Evolutionary conservation across 2,797 vertebrate genomes (phyloP).

Genomic region (Molossus alvarezi): DNA sequence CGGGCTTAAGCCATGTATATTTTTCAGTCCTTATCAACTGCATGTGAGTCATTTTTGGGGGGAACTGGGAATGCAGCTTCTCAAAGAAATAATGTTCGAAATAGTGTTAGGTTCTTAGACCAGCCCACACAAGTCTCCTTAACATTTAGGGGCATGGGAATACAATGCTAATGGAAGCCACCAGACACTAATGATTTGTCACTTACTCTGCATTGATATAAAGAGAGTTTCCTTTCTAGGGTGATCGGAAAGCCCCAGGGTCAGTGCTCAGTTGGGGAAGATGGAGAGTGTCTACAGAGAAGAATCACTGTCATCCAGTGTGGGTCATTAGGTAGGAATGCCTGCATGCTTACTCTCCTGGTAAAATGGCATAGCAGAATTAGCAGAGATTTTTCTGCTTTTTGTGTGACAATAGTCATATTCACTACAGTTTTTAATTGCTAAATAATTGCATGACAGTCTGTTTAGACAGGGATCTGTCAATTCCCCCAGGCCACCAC

Average conservation of each 20-base stretch:
- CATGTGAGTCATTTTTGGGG: not conserved
- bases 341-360: not conserved
- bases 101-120: not conserved
- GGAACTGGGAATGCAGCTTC: not conserved
- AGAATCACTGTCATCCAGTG: not conserved
- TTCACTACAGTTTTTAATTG: not conserved
- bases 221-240: slow-evolving; percentile 1
- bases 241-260: not conserved
- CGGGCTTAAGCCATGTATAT: not conserved
- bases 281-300: not conserved
- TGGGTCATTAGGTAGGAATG: not conserved
- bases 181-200: not conserved
- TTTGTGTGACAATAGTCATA: not conserved
- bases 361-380: not conserved
- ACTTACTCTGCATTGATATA: not conserved
- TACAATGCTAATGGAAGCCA: not conserved
- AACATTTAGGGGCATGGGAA: not conserved
- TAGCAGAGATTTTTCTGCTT: not conserved
- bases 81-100: slow-evolving; percentile 19
- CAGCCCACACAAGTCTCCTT: not conserved
- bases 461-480: not conserved
- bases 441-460: not conserved
- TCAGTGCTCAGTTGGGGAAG: not conserved
- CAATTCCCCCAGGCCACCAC: not conserved
- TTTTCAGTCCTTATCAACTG: not conserved